Base-by-base conservation (phyloP, 2,113 vertebrate genomes). In the Enhydra lutris region DNA sequence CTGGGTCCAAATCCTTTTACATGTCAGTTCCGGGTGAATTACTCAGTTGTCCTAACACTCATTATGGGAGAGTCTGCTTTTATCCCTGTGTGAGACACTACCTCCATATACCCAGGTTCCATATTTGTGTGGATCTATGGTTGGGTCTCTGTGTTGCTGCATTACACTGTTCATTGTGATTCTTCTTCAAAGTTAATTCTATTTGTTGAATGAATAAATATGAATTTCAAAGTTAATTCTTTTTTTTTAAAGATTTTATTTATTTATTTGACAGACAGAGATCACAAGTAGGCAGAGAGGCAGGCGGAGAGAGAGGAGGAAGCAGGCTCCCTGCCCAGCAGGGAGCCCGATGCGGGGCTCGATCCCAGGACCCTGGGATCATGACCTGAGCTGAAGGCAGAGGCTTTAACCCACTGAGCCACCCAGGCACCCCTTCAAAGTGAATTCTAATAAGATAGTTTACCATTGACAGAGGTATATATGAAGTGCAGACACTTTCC, bases 61-160 rank as follows among this genome's bases (percentile, higher is more conserved):
- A 2, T 9, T 65, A 17, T 1, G 5, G 36, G 13, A 8, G 23
- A 17, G 36, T 34, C 23, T 9, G 24, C 10, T 39, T 50, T 73
- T 31, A 11, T 71, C 20, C 23, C 29, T 5, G 0, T 11, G 0
- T 45, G 39, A 21, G 73, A 20, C 23, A 13, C 20, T 2, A 12
- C 13, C 42, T 61, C 31, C 31, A 1, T 31, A 24, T 8, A 21
- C 31, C 61, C 36, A 36, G 89, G 7, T 9, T 78, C n/a, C 31
- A 0, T 21, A 29, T 12, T 3, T 67, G 4, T 55, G 7, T 57
- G 59, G 24, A 7, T 29, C 47, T n/a, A 0, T 23, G 34, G 31
- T 11, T 31, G 61, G 29, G 15, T 36, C 57, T 76, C 36, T 3
- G 13, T 42, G 50, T 61, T 23, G 81, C 47, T 24, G 31, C 6